phyloP scores from a whole-genome alignment of 2,113 vertebrate species.

The Corythaeola cristata region DNA sequence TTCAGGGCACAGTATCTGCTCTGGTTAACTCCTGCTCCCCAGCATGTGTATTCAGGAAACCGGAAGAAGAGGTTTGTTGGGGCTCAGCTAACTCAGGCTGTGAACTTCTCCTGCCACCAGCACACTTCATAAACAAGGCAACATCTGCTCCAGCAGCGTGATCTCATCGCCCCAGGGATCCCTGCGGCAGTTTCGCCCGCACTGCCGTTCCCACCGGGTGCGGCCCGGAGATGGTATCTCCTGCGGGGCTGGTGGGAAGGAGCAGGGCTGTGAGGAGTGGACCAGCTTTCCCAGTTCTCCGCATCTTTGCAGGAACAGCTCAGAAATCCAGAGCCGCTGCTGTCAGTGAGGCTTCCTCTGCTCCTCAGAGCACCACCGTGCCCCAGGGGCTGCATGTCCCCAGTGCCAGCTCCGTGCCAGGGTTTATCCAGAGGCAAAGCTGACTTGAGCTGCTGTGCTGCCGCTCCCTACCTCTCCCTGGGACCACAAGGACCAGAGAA shows the following conservation, averaged over 20 bases:
- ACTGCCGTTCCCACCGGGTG: rapidly evolving
- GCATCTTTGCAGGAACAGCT: not conserved
- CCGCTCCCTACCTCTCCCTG: not conserved
- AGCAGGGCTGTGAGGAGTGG: rapidly evolving
- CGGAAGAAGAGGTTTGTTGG: not conserved
- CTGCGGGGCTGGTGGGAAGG: not conserved
- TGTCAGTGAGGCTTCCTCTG: not conserved
- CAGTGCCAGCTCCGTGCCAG: not conserved
- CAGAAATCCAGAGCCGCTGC: not conserved
- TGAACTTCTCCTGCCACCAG: not conserved
- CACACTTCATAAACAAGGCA: not conserved
- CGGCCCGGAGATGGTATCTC: not conserved
- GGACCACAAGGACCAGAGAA: not conserved
- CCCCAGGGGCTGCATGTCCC: not conserved
- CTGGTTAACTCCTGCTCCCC: not conserved
- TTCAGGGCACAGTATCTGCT: not conserved
- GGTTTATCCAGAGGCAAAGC: not conserved
- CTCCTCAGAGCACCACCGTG: rapidly evolving
- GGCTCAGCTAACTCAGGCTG: not conserved
- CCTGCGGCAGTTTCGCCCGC: rapidly evolving
- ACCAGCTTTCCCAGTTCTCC: not conserved
- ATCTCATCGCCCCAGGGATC: not conserved
- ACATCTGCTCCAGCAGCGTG: not conserved
- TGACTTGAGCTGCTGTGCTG: rapidly evolving
- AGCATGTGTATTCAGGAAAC: not conserved